Percentiles rank a stretch among this genome's conserved stretches.
Conservation (phyloP, 2,113 vertebrate genomes). For the Pyrgilauda ruficollis region DNA sequence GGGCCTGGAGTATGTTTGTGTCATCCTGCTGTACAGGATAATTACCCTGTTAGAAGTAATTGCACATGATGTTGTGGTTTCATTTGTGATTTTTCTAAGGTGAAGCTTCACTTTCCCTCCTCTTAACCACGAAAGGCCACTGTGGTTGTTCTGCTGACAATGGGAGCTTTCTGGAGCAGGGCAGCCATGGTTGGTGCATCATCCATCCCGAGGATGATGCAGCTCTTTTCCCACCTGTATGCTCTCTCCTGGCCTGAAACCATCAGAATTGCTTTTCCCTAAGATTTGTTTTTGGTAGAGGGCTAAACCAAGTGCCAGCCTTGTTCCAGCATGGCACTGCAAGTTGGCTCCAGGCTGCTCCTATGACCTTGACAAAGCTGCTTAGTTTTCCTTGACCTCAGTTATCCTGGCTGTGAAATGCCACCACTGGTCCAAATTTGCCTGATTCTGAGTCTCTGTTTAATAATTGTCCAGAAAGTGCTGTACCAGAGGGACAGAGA, state of each 20-base stretch:
- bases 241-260: neutral
- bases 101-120: neutral
- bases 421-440: neutral
- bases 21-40: neutral
- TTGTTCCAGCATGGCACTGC: fast-evolving
- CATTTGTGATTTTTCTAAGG: neutral
- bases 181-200: fast-evolving
- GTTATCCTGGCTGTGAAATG: neutral
- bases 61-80: neutral
- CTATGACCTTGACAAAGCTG: neutral
- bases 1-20: neutral
- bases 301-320: neutral
- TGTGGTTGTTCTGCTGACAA: neutral
- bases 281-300: neutral
- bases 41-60: conserved; percentile 18
- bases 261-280: neutral
- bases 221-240: neutral
- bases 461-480: neutral
- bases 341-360: neutral
- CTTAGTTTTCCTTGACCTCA: neutral
- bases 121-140: neutral
- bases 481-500: neutral
- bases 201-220: neutral
- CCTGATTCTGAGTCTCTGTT: neutral
- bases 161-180: neutral